Conservation (phyloP, 1,140 invertebrate genomes). For the Cotesia typhae region DNA sequence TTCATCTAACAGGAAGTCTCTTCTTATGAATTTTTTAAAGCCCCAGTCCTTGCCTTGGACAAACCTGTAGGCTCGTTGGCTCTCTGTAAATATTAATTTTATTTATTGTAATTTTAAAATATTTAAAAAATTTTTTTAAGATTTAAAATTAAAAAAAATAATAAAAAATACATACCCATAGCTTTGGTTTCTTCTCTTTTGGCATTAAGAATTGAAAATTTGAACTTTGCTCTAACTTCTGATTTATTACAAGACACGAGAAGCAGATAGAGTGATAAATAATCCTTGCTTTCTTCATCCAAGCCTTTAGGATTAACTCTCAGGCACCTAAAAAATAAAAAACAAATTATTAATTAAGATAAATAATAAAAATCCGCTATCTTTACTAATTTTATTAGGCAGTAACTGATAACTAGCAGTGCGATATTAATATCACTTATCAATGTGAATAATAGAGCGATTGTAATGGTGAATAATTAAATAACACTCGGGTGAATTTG, state of each 20-base stretch:
- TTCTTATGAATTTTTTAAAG: constrained; percentile 98
- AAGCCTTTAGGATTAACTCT: constrained; percentile 99
- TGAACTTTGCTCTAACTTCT: constrained; percentile 99
- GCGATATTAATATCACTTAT: too few species aligned
- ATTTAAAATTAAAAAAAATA: background rate
- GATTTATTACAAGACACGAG: constrained; percentile 99
- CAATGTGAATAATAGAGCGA: too few species aligned
- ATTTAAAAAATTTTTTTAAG: too few species aligned
- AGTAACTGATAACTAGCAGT: too few species aligned
- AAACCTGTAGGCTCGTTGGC: constrained; percentile 95
- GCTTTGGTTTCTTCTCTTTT: constrained; percentile 99
- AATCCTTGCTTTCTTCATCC: constrained; percentile 99
- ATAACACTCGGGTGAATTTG: too few species aligned
- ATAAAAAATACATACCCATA: constrained; percentile 76
- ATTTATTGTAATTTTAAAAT: constrained; percentile 22
- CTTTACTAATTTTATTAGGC: too few species aligned
- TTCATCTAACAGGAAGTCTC: constrained; percentile 98
- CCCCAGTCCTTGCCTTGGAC: constrained; percentile 99
- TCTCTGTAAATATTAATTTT: constrained; percentile 69
- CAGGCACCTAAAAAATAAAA: constrained; percentile 79
- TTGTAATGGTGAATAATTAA: too few species aligned
- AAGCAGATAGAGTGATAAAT: constrained; percentile 96
- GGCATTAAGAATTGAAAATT: constrained; percentile 99
- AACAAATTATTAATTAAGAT: background rate
- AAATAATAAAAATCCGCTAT: background rate